Base-by-base conservation (phyloP, 2,113 vertebrate species). In the Cyprinodon brontotheroides region DNA sequence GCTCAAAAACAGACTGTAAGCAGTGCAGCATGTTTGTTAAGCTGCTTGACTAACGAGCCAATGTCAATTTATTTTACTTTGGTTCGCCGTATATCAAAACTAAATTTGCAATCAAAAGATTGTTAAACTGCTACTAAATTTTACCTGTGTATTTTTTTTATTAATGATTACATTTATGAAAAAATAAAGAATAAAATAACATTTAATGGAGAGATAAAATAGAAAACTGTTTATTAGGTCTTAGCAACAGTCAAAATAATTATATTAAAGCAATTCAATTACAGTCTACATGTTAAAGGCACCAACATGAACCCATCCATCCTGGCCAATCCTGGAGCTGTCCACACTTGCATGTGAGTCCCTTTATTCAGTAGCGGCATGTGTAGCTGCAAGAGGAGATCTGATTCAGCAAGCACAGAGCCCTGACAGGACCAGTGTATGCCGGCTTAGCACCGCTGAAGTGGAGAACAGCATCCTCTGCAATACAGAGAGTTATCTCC, bases 361-460 rank as follows among this genome's bases (percentile, higher is more conserved):
- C 5, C 83, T 82, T 77, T 65, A 61, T 80, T 81, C 64, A 74
- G 64, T 70, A 74, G 78, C 64, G n/a, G n/a, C n/a, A n/a, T n/a
- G n/a, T 81, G 86, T 82, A 77, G 82, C 82, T 89, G 87, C 61
- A 70, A 65, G 43, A 22, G 57, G 65, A 76, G 70, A 83, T 88
- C 80, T 68, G 78, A 86, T 75, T n/a, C n/a, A n/a, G n/a, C n/a
- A n/a, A n/a, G n/a, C n/a, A n/a, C n/a, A n/a, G n/a, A n/a, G n/a
- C n/a, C n/a, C n/a, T n/a, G n/a, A n/a, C n/a, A n/a, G n/a, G n/a
- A n/a, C n/a, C 83, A 73, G 77, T 1, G 59, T 69, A 71, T 66
- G 63, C n/a, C 15, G 38, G 72, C 74, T 86, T 71, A 85, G 65
- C 71, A 57, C 76, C 66, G 60, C 70, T 67, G 8, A 78, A 65